These are phyloP conservation scores for Campylorhamphus procurvoides DNA, from an alignment of 2,113 vertebrate species.

Conservation along the genomic window DNA sequence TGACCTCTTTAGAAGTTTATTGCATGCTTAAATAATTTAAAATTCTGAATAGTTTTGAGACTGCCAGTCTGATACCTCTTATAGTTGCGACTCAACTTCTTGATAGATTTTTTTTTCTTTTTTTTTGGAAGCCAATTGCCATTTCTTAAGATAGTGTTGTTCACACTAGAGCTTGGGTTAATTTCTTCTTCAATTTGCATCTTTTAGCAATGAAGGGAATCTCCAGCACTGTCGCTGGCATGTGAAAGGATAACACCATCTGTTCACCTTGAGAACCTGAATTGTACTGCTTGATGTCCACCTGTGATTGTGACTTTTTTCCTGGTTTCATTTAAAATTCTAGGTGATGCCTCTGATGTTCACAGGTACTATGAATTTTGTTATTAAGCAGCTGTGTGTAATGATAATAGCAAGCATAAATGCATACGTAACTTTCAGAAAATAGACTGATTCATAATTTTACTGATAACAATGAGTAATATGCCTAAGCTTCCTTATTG, in stretches of 20 bases:
- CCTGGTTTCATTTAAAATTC: not conserved
- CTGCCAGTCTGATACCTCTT: not conserved
- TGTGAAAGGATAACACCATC: not conserved
- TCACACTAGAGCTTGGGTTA: not conserved
- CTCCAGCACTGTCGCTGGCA: not conserved
- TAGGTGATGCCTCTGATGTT: not conserved
- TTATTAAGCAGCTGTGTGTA: not conserved
- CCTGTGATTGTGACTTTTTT: not conserved
- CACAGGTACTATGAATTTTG: not conserved
- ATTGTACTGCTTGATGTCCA: not conserved
- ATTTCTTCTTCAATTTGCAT: slow-evolving; percentile 25
- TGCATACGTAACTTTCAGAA: not conserved
- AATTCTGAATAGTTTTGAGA: not conserved
- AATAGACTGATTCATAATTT: not conserved
- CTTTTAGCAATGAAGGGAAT: not conserved
- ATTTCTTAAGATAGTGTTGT: not conserved
- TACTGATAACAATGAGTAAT: not conserved
- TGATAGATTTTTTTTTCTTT: not conserved
- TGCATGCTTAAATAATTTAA: not conserved
- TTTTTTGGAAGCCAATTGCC: not conserved
- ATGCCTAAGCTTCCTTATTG: not conserved
- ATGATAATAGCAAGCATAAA: not conserved
- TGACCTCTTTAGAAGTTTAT: not conserved
- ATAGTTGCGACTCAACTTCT: not conserved
- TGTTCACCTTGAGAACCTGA: not conserved